Conservation (phyloP, 2,113 vertebrate genomes). For the Urocitellus parryii region DNA sequence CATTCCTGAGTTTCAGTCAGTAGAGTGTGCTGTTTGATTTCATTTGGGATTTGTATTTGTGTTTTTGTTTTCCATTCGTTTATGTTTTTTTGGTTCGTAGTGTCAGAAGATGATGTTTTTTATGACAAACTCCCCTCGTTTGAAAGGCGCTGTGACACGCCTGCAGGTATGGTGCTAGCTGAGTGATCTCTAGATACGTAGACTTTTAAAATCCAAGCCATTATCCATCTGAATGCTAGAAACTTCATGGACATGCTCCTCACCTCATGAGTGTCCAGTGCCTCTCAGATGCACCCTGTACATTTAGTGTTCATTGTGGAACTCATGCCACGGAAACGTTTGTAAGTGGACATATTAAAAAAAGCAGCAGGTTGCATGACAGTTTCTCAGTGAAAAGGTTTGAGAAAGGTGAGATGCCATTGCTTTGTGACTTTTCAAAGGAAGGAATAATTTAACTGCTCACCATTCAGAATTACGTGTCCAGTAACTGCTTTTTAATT, state of each 20-base stretch:
- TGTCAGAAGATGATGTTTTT: constrained; percentile 95
- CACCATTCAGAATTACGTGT: not conserved
- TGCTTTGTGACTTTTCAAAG: constrained; percentile 69
- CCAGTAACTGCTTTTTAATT: not conserved
- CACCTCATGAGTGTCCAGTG: constrained; percentile 73
- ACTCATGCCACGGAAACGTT: constrained; percentile 32
- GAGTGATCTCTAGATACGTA: constrained; percentile 60
- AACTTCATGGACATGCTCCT: constrained; percentile 71
- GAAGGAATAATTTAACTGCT: constrained; percentile 65
- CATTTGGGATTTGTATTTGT: constrained; percentile 85
- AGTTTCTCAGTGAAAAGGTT: constrained; percentile 84
- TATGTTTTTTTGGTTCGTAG: constrained; percentile 88
- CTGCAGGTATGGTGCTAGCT: constrained; percentile 92
- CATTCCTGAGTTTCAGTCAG: constrained; percentile 59
- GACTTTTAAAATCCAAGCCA: constrained; percentile 79
- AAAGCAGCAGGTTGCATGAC: constrained; percentile 86
- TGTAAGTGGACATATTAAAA: constrained; percentile 27
- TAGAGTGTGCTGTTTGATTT: constrained; percentile 77
- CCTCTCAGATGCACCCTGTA: constrained; percentile 66
- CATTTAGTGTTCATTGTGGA: constrained; percentile 21
- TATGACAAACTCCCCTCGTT: constrained; percentile 94
- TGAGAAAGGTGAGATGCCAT: constrained; percentile 29
- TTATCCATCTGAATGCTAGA: constrained; percentile 83
- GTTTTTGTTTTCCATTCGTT: constrained; percentile 86
- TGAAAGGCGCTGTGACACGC: constrained; percentile 93